These are phyloP conservation scores for Cathartes aura DNA, from an alignment of 2,113 vertebrate species.

Conservation along the genomic window DNA sequence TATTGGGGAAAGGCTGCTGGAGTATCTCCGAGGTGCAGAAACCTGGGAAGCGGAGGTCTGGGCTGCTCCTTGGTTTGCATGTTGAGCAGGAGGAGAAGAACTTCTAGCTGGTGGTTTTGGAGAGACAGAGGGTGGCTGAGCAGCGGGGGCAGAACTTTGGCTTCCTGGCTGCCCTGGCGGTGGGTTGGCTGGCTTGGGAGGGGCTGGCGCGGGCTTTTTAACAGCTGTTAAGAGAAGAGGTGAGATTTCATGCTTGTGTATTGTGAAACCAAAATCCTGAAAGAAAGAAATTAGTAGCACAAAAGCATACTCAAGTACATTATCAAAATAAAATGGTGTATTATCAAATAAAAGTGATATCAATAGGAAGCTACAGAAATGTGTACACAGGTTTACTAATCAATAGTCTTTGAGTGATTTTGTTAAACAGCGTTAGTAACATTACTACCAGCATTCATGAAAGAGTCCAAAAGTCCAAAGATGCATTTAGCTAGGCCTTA, in stretches of 20 bases:
- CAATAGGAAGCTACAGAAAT: not conserved
- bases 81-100: conserved; percentile 75
- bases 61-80: conserved; percentile 61
- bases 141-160: conserved; percentile 69
- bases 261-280: not conserved
- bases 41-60: conserved; percentile 64
- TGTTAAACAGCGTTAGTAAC: not conserved
- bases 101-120: conserved; percentile 79
- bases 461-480: not conserved
- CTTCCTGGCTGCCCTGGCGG: conserved; percentile 83
- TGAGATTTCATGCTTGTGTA: not conserved
- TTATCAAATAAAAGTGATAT: not conserved
- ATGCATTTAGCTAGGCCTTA: not conserved
- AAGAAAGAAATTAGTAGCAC: not conserved
- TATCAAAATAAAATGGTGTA: not conserved
- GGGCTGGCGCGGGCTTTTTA: conserved; percentile 95
- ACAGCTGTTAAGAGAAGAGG: conserved; percentile 74
- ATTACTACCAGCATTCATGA: not conserved
- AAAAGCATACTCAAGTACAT: not conserved
- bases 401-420: not conserved
- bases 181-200: conserved; percentile 90
- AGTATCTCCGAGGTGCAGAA: conserved; percentile 82
- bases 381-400: not conserved
- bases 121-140: conserved; percentile 79
- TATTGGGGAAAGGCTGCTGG: conserved; percentile 85